phyloP scores from a whole-genome alignment of 2,113 vertebrate species.

The Clarias magur region DNA sequence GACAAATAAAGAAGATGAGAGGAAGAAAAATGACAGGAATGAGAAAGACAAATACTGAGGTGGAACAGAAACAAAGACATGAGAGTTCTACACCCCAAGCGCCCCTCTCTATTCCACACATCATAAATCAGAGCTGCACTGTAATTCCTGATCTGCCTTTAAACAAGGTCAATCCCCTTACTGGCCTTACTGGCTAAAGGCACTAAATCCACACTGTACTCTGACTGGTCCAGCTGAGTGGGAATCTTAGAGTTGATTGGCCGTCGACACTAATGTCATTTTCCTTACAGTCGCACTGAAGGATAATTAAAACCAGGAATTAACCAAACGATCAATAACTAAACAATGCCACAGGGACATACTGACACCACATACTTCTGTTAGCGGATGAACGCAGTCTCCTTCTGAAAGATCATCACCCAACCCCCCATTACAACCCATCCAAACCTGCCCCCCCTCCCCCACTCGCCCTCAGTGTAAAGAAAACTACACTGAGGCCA shows the following conservation, averaged over 20 bases:
- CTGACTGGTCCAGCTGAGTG: slow-evolving; percentile 12
- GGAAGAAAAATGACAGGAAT: not conserved
- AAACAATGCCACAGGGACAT: slow-evolving; percentile 23
- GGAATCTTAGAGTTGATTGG: slow-evolving; percentile 36
- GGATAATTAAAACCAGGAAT: slow-evolving; percentile 53
- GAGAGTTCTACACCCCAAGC: not conserved
- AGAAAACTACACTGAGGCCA: not conserved
- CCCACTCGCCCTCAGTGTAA: not conserved
- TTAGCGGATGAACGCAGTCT: not conserved
- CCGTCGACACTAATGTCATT: slow-evolving; percentile 26
- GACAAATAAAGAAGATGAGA: slow-evolving; percentile 19
- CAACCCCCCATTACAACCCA: not conserved
- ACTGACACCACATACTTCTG: not conserved
- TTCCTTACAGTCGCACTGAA: slow-evolving; percentile 39
- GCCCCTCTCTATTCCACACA: not conserved
- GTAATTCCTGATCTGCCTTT: not conserved
- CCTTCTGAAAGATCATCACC: not conserved
- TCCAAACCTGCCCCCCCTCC: not conserved
- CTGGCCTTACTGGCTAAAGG: not conserved
- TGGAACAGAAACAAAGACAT: not conserved
- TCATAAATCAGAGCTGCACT: not conserved
- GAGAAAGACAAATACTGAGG: not conserved
- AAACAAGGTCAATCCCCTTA: slow-evolving; percentile 9
- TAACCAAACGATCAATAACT: slow-evolving; percentile 41
- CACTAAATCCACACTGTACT: not conserved